Evolutionary conservation across 2,113 vertebrate genomes (phyloP), one percentile per base, ranked within the genome.

Genomic region (Psittacula cyanocephala): DNA sequence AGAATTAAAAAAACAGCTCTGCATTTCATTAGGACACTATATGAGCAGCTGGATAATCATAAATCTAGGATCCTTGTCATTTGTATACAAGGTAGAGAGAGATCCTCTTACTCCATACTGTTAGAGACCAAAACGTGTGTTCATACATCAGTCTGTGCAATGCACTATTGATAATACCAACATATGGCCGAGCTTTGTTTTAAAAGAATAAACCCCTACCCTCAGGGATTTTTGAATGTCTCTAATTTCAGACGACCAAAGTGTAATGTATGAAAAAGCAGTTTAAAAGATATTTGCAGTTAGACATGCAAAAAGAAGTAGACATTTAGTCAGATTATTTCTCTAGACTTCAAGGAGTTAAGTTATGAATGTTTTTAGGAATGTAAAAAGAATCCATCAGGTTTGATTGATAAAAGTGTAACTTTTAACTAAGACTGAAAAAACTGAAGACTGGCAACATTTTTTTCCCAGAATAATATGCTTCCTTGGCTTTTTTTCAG

Each of bases 401-500:
- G 71, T 96, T 95, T 98, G 98, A 98, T 98, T 98, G 98, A 98
- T 98, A 98, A 95, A 97, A 97, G 92, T 94, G 92, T 94, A 97
- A 92, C 96, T 98, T 97, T 97, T 97, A 97, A 97, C 96, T 95
- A 97, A 96, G 93, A 95, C 94, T 86, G 91, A 95, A 96, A 94
- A 97, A 98, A 97, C 89, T 91, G 90, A 97, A 97, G 96, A 97
- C 93, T 97, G 97, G 97, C 97, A 97, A 97, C 97, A 97, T 98
- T 98, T 97, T 97, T 92, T 41, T 87, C 92, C 92, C 93, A 95
- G 79, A 94, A 98, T 98, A 98, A 98, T 98, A 98, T 98, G 98
- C 98, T 98, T 98, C 97, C 98, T 98, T 97, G 97, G 98, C 98
- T 97, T 98, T 98, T 95, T 98, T 97, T 96, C 96, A 97, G 94